Evolutionary conservation across 2,888 invertebrate genomes (phyloP), one percentile per base, ranked within the genome.

Genomic region (Cepaea hortensis): DNA sequence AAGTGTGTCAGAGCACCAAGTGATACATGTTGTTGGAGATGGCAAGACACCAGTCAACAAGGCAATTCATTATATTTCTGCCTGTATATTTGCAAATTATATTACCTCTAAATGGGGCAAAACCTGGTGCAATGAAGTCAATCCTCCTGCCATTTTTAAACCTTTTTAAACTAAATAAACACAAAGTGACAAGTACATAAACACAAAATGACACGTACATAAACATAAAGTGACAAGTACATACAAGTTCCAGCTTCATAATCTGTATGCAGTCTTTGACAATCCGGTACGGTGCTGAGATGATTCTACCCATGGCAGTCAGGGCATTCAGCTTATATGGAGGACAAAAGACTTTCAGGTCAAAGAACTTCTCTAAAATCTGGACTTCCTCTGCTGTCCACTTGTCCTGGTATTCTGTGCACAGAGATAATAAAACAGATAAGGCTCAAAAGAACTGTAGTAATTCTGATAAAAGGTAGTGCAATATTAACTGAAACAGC

Each of bases 361-460:
- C 98, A 95, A 98, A 98, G 95, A 98, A 98, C 93, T 97, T 97
- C 95, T 98, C 98, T 93, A 98, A 96, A 85, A 97, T 96, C 96
- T 97, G 94, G 90, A 98, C 94, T 93, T 98, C 98, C 90, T 98
- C 98, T 0, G 96, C 94, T 65, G 96, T 96, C 97, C 98, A 98
- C 91, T 97, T 97, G 91, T 97, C 98, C 94, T 97, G 97, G 93
- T 96, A 96, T 90, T 98, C 98, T 0, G 89, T 1, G 90, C 89
- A 76, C 55, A 55, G 55, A 55, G 55, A 55, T 35, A 50, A 85
- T 61, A 48, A 48, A 50, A 73, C 6, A 73, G 35, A 13, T n/a
- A 55, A 55, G 6, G 55, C 55, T 55, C 7, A 55, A 55, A 9
- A 55, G 55, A 11, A 11, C 1, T 11, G 13, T 68, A 68, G 68